phyloP scores from a whole-genome alignment of 92 coral and sea anemone species.

The Bergia puertoricense region DNA sequence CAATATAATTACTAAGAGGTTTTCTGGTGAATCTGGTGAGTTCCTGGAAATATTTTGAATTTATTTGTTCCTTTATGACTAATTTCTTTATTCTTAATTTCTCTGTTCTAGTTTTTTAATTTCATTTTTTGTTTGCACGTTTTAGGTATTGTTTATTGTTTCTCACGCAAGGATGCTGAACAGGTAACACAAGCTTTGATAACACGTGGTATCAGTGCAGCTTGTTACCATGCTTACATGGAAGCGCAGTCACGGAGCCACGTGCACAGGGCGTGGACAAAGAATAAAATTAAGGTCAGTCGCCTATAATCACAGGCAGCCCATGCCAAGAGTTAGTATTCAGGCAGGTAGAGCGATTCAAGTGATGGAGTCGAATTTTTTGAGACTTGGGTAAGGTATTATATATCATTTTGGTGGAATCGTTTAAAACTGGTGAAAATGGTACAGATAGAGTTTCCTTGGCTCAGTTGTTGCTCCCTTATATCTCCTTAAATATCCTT shows the following conservation, averaged over 20 bases:
- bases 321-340: neutral
- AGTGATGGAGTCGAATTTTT: neutral
- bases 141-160: conserved; percentile 87
- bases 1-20: conserved; percentile 61
- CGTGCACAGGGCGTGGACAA: conserved; percentile 88
- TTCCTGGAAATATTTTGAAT: neutral
- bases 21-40: conserved; percentile 85
- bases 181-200: conserved; percentile 69
- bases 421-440: neutral
- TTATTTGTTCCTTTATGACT: neutral
- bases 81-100: neutral
- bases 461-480: too few species aligned
- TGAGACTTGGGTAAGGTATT: neutral
- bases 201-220: conserved; percentile 75
- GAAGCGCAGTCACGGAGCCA: conserved; percentile 75
- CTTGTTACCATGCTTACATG: conserved; percentile 93
- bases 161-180: conserved; percentile 87
- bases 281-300: conserved; percentile 75
- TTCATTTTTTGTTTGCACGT: neutral
- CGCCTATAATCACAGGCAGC: neutral
- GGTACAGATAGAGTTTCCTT: too few species aligned
- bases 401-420: too few species aligned
- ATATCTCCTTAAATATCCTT: too few species aligned
- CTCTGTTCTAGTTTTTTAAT: too few species aligned
- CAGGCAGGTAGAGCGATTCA: neutral